Percentiles rank a stretch among this genome's conserved stretches.
Conservation (phyloP, 2,113 vertebrate genomes). For the Polyodon spathula region DNA sequence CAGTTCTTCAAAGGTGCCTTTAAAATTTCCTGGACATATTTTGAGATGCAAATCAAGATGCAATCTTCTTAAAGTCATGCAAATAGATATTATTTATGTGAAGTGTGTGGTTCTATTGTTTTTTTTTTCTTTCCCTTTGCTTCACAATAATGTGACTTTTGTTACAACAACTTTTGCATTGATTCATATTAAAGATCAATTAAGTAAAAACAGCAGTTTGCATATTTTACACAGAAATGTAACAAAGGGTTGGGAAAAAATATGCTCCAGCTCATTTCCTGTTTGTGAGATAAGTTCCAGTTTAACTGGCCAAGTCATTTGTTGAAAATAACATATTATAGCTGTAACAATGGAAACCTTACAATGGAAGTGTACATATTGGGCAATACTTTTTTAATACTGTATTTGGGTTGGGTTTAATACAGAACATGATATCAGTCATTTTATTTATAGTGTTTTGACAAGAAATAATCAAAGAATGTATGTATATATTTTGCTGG, state of each 20-base stretch:
- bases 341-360: not conserved
- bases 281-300: not conserved
- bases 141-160: not conserved
- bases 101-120: not conserved
- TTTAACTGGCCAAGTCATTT: not conserved
- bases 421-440: too few species aligned
- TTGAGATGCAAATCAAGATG: constrained; percentile 1
- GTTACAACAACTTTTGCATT: not conserved
- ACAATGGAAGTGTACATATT: not conserved
- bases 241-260: too few species aligned
- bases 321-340: too few species aligned
- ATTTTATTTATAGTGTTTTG: too few species aligned
- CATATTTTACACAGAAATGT: not conserved
- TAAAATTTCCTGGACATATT: constrained; percentile 5
- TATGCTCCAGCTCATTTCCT: not conserved
- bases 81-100: constrained; percentile 5
- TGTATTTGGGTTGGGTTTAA: not conserved
- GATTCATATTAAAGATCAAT: not conserved
- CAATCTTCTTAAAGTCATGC: not conserved
- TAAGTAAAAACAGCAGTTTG: not conserved
- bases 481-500: too few species aligned
- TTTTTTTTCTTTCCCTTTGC: not conserved
- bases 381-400: not conserved
- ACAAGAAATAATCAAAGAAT: too few species aligned
- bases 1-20: constrained; percentile 4